These are phyloP conservation scores for Dascyllus trimaculatus DNA, from an alignment of 2,113 vertebrate genomes.

Conservation along the genomic window DNA sequence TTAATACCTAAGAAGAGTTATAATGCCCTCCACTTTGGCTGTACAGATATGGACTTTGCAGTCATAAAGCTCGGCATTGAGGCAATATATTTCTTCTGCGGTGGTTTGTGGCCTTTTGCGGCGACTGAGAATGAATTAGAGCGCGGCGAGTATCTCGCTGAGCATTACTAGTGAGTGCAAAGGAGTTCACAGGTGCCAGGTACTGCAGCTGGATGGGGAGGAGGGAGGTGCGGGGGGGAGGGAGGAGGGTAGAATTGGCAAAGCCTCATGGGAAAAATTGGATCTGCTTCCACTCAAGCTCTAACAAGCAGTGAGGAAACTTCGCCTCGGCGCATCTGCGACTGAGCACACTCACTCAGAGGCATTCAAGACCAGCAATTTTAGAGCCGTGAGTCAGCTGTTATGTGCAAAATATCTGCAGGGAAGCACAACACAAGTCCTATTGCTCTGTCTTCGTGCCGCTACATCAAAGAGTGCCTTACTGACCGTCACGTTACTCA, in stretches of 20 bases:
- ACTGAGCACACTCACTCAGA: conserved; percentile 72
- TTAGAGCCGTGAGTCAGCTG: conserved; percentile 72
- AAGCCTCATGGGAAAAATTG: conserved; percentile 82
- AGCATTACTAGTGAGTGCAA: conserved; percentile 74
- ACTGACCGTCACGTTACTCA: conserved; percentile 44
- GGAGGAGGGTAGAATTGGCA: conserved; percentile 78
- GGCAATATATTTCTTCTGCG: conserved; percentile 36
- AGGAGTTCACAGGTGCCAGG: conserved; percentile 85
- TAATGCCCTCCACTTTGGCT: conserved; percentile 27
- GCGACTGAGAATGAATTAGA: conserved; percentile 55
- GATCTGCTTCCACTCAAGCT: conserved; percentile 85
- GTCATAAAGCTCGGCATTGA: conserved; percentile 8
- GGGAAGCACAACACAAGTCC: conserved; percentile 38
- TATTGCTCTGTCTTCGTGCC: conserved; percentile 21
- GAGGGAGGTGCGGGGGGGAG: conserved; percentile 34
- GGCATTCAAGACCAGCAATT: conserved; percentile 73
- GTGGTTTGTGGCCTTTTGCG: conserved; percentile 30
- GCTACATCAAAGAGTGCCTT: conserved; percentile 47
- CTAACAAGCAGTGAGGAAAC: conserved; percentile 82
- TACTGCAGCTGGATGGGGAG: conserved; percentile 78
- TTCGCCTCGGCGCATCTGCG: conserved; percentile 76
- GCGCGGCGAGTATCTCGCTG: conserved; percentile 46
- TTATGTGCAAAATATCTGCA: conserved; percentile 69
- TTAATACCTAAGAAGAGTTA: conserved; percentile 42
- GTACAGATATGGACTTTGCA: conserved; percentile 26